phyloP scores from a whole-genome alignment of 2,113 vertebrate species.

The Aphyosemion australe region DNA sequence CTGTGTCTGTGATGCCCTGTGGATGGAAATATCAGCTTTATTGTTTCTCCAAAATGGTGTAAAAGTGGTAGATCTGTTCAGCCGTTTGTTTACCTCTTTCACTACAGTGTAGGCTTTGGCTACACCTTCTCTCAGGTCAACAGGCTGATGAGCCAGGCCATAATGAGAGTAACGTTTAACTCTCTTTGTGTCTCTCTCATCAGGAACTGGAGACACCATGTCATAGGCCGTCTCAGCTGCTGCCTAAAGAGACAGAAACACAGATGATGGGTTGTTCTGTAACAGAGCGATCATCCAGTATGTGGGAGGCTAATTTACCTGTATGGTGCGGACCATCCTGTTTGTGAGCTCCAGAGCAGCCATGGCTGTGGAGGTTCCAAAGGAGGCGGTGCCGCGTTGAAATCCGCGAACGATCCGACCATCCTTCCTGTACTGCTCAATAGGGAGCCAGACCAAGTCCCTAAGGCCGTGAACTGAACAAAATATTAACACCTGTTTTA shows the following conservation, averaged over 20 bases:
- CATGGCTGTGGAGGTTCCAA: constrained; percentile 98
- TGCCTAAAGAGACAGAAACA: constrained; percentile 74
- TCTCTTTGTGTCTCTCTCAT: constrained; percentile 86
- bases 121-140: constrained; percentile 94
- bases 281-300: background rate
- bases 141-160: constrained; percentile 91
- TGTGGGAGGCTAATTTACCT: constrained; percentile 76
- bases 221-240: constrained; percentile 98
- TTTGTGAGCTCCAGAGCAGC: constrained; percentile 96
- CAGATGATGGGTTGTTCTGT: background rate
- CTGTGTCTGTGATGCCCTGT: constrained; percentile 95
- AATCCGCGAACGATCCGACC: constrained; percentile 94
- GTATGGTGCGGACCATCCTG: constrained; percentile 95
- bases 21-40: constrained; percentile 1
- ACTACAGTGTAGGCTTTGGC: constrained; percentile 97
- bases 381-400: constrained; percentile 94
- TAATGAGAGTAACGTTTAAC: constrained; percentile 87
- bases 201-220: constrained; percentile 95
- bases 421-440: constrained; percentile 97
- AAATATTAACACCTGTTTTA: background rate
- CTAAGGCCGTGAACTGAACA: constrained; percentile 92
- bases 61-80: background rate
- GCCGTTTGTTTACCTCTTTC: constrained; percentile 85
- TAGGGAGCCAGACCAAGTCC: constrained; percentile 97
- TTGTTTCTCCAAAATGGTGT: background rate